Percentiles rank a stretch among this genome's conserved stretches.
Conservation (phyloP, 2,113 vertebrate species). For the Dipodomys ordii region DNA sequence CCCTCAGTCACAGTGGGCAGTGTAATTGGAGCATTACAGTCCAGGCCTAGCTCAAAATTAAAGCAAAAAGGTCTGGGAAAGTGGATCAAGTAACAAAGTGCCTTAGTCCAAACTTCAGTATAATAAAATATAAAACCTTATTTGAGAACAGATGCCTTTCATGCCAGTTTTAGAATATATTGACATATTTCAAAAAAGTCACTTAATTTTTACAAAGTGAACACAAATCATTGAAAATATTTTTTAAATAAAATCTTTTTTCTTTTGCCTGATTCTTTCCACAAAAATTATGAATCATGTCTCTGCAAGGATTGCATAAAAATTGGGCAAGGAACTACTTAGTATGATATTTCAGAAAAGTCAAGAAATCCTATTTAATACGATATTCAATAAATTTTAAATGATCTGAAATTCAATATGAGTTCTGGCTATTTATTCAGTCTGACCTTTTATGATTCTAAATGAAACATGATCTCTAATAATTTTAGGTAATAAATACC, state of each 20-base stretch:
- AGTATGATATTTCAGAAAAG: background rate
- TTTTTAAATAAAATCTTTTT: conserved; percentile 9
- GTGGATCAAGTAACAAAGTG: no score
- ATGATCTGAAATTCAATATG: background rate
- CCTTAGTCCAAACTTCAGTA: no score
- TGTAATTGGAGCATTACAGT: no score
- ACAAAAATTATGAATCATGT: conserved; percentile 20
- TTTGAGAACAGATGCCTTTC: background rate
- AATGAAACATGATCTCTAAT: background rate
- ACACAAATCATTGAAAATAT: background rate
- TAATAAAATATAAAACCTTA: background rate
- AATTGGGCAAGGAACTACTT: background rate
- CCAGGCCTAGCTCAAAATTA: no score
- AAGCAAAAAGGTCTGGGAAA: no score
- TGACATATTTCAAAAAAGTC: background rate
- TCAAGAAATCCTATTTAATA: background rate
- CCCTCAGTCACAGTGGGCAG: no score
- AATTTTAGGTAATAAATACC: background rate
- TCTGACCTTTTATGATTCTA: background rate
- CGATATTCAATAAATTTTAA: conserved; percentile 14
- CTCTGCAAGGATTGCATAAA: background rate
- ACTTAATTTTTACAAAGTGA: conserved; percentile 42
- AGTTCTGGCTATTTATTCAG: background rate
- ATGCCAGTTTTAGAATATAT: background rate
- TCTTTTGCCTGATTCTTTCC: background rate